Conservation (phyloP, 2,888 invertebrate species). For the Incurvaria masculella region DNA sequence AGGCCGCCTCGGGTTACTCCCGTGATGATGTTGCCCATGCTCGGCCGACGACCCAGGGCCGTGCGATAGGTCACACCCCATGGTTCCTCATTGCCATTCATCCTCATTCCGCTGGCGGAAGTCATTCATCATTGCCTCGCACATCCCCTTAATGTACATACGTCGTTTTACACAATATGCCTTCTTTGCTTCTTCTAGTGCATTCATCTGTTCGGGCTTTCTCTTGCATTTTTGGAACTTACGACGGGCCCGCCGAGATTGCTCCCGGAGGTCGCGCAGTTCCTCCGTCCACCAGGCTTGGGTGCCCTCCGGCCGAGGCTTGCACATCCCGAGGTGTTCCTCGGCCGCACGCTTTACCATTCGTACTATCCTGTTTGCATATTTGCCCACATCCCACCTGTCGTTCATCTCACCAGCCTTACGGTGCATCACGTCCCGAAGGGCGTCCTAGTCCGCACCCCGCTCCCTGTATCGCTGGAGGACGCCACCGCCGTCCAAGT, state of each 20-base stretch:
- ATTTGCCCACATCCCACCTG: not conserved
- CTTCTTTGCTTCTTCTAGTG: not conserved
- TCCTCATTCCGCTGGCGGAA: not conserved
- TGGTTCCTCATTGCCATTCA: conserved; percentile 1
- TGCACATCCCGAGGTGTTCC: not conserved
- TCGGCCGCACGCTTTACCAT: not conserved
- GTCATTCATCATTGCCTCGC: not conserved
- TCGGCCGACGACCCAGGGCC: not conserved
- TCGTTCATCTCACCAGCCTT: not conserved
- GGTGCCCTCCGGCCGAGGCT: not conserved
- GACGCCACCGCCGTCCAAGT: not conserved
- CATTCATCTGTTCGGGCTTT: not conserved
- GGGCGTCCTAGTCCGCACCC: not conserved
- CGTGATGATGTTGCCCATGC: not conserved
- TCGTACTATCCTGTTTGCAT: not conserved
- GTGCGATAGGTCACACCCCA: conserved; percentile 3
- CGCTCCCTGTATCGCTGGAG: not conserved
- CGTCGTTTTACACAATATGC: not conserved
- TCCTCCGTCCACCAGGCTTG: conserved; percentile 2
- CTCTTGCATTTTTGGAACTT: not conserved
- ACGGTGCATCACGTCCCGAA: not conserved
- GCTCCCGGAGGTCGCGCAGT: not conserved
- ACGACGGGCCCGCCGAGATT: not conserved
- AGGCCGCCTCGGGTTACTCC: not conserved
- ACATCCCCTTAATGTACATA: not conserved